Base-by-base conservation (phyloP, 2,797 vertebrate species). In the Pseudomugil gertrudae region DNA sequence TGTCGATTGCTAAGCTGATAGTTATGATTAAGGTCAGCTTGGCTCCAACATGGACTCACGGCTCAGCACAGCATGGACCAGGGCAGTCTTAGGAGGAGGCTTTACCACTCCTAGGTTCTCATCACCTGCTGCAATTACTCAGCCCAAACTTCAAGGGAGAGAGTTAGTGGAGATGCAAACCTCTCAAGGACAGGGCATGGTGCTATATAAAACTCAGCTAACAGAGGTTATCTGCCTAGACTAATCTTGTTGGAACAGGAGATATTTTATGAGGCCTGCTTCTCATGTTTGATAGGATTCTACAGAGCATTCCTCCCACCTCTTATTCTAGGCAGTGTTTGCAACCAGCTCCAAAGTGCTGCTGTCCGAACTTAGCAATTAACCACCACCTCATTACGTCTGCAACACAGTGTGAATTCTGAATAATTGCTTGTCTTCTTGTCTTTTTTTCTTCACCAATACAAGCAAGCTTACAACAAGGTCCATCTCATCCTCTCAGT, bases 311-410 rank as follows among this genome's bases (percentile, higher is more conserved):
- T 67, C 70, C 63, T 51, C 36, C 53, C 40, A 53, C 55, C 63
- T 66, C 51, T 60, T 54, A n/a, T 61, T 64, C 52, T 51, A 26
- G 1, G 7, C 27, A 0, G 38, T 23, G 26, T 72, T 85, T 73
- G 70, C 79, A 79, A 56, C 50, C 54, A 3, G 66, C 51, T 67
- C 78, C 57, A 63, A 72, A 83, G 78, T 80, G 65, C 66, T 62
- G 64, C 78, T 55, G 77, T 74, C 76, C 62, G 19, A 62, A 86
- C 80, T 64, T 54, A 30, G 73, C 80, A 85, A 89, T 87, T 87
- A 87, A 76, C 71, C 32, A 32, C 76, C 70, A 75, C 74, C 80
- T 88, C 80, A 86, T 90, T 90, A 89, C 78, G 29, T 77, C 63
- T 59, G 61, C 72, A 84, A 86, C 75, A 2, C 75, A 60, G 77